phyloP scores from a whole-genome alignment of 2,113 vertebrate genomes.

The Ondatra zibethicus region DNA sequence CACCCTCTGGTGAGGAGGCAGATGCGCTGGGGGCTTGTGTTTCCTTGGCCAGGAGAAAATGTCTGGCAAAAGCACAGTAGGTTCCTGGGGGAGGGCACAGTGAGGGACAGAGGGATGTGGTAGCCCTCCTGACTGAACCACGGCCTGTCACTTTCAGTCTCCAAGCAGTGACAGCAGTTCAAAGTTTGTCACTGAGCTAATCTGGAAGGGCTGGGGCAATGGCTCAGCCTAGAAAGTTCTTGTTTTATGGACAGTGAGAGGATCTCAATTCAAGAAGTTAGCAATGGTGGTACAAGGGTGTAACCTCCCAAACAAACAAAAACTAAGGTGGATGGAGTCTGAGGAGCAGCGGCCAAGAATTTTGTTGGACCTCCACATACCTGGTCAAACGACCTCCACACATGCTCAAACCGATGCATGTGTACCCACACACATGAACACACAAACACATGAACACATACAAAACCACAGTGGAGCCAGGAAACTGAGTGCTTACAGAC shows the following conservation, averaged over 20 bases:
- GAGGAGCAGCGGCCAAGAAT: fast-evolving
- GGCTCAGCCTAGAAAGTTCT: background rate
- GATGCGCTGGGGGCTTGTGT: fast-evolving
- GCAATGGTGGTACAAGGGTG: background rate
- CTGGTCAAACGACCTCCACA: background rate
- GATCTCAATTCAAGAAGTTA: background rate
- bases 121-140: background rate
- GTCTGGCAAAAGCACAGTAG: background rate
- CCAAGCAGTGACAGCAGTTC: fast-evolving
- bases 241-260: background rate
- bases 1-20: background rate
- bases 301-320: background rate
- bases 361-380: background rate
- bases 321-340: background rate
- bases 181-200: background rate
- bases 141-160: background rate
- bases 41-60: background rate
- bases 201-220: background rate
- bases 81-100: background rate
- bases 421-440: background rate
- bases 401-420: background rate
- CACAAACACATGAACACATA: background rate
- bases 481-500: background rate
- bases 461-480: background rate
- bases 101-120: background rate